phyloP scores from a whole-genome alignment of 2,797 vertebrate species.

The Lithobates pipiens region DNA sequence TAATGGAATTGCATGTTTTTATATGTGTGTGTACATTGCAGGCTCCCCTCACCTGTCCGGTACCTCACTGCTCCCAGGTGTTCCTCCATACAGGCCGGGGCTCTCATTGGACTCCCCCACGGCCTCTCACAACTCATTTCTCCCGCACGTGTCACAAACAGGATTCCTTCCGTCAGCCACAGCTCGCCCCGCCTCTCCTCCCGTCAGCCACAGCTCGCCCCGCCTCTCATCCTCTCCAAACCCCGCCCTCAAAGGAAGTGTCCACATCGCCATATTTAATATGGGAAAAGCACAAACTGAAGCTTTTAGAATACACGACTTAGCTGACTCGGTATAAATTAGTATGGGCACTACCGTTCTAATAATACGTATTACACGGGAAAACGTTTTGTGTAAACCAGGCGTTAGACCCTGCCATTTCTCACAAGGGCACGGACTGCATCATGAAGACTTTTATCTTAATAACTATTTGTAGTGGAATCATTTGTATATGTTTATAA shows the following conservation, averaged over 20 bases:
- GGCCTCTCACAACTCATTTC: constrained; percentile 58
- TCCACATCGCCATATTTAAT: not conserved
- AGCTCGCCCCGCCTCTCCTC: constrained; percentile 5
- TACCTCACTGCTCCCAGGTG: constrained; percentile 87
- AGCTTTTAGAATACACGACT: too few relatives aligned
- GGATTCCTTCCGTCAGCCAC: constrained; percentile 23
- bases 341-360: too few relatives aligned
- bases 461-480: too few relatives aligned
- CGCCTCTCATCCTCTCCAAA: not conserved
- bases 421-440: too few relatives aligned
- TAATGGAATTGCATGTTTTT: too few relatives aligned
- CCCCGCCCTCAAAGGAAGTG: not conserved
- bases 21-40: too few relatives aligned
- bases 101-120: constrained; percentile 89
- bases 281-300: not conserved
- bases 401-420: too few relatives aligned
- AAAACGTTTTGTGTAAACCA: too few relatives aligned
- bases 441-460: too few relatives aligned
- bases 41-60: constrained; percentile 77
- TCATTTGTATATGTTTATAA: too few relatives aligned
- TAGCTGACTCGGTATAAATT: too few relatives aligned
- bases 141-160: constrained; percentile 24
- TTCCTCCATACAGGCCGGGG: constrained; percentile 93
- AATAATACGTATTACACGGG: too few relatives aligned
- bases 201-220: constrained; percentile 4